A percentile compares a stretch with the other conserved stretches of the same genome.
These are phyloP conservation scores for Callimorpha dominula DNA, from an alignment of 2,888 invertebrate species.

Conservation along the genomic window DNA sequence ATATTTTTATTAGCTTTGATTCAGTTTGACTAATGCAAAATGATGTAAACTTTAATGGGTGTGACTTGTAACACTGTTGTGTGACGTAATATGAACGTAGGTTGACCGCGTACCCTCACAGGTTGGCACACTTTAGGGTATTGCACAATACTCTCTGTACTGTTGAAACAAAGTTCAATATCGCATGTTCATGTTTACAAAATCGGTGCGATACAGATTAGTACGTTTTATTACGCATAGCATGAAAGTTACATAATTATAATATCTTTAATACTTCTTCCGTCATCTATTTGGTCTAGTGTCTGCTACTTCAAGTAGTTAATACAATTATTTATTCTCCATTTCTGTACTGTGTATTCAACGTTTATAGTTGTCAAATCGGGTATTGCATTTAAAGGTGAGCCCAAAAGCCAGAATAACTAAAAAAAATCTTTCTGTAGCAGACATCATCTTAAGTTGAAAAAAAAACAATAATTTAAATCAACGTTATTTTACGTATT, in stretches of 20 bases:
- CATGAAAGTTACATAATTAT: neutral
- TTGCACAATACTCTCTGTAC: slow-evolving; percentile 52
- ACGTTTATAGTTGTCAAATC: no score
- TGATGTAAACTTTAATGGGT: slow-evolving; percentile 59
- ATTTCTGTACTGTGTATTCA: no score
- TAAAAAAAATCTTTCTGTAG: no score
- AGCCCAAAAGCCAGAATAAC: no score
- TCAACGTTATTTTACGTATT: no score
- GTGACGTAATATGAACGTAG: slow-evolving; percentile 44
- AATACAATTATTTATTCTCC: no score
- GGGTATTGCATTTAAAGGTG: no score
- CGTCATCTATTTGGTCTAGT: neutral
- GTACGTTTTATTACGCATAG: slow-evolving; percentile 1
- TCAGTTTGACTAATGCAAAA: slow-evolving; percentile 28
- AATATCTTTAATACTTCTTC: neutral
- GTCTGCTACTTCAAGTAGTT: neutral
- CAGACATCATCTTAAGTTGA: no score
- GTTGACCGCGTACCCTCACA: slow-evolving; percentile 59
- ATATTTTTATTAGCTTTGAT: slow-evolving; percentile 27
- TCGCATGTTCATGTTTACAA: slow-evolving; percentile 9
- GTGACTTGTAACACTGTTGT: slow-evolving; percentile 61
- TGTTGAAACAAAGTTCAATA: slow-evolving; percentile 27
- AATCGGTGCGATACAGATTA: slow-evolving; percentile 11
- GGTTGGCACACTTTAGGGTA: slow-evolving; percentile 66
- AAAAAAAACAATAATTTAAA: no score